Conservation (phyloP, 1,140 invertebrate species). For the Lepidostoma basale region DNA sequence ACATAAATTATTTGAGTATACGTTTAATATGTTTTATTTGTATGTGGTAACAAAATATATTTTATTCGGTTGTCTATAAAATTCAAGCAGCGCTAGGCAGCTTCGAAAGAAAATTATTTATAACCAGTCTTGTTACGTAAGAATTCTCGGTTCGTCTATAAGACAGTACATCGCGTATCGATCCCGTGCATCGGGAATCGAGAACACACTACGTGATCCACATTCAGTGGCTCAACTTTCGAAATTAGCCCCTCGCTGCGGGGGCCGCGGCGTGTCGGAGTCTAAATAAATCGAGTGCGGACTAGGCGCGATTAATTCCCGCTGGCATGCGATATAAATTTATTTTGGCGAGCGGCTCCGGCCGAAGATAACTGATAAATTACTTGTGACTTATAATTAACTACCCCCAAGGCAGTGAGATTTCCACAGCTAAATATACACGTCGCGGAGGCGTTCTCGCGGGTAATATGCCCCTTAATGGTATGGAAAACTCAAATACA, state of each 20-base stretch:
- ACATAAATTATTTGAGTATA: no score
- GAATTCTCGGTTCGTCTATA: no score
- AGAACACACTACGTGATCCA: constrained; percentile 4
- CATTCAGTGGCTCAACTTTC: constrained; percentile 15
- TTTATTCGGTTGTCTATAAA: no score
- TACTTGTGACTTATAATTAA: constrained; percentile 11
- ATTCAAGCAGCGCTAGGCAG: no score
- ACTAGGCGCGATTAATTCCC: constrained; percentile 7
- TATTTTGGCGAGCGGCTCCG: neutral
- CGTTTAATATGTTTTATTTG: no score
- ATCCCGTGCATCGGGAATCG: neutral
- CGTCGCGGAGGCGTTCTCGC: no score
- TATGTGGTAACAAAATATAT: no score
- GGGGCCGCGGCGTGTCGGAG: neutral
- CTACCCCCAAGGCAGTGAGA: neutral
- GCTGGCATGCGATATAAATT: constrained; percentile 11
- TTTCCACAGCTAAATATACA: neutral
- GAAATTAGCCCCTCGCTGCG: neutral
- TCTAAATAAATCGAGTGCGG: constrained; percentile 21
- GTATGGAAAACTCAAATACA: no score
- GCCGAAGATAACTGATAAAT: constrained; percentile 19
- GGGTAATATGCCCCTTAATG: no score
- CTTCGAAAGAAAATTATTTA: no score
- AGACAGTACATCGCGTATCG: neutral
- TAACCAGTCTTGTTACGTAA: no score